These are phyloP conservation scores for Carassius auratus DNA, from an alignment of 2,113 vertebrate species.

Conservation along the genomic window DNA sequence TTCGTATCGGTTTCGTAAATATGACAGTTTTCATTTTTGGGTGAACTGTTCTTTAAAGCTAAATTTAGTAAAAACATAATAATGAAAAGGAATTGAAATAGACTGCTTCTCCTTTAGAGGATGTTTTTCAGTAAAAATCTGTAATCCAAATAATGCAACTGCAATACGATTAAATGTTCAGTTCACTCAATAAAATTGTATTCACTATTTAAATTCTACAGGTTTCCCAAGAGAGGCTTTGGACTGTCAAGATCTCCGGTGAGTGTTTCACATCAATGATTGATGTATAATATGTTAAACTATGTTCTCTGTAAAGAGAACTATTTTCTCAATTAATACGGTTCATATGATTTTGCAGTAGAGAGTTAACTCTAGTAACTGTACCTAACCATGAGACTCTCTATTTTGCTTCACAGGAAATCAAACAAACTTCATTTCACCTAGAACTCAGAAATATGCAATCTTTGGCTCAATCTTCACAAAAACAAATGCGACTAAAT, in stretches of 20 bases:
- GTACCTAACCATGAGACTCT: not conserved
- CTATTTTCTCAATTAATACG: too few relatives aligned
- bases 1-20: too few relatives aligned
- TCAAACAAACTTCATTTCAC: constrained; percentile 17
- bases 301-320: not conserved
- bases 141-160: not conserved
- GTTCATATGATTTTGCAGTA: too few relatives aligned
- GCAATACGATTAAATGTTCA: not conserved
- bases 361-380: too few relatives aligned
- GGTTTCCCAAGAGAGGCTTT: not conserved
- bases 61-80: not conserved
- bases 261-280: not conserved
- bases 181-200: not conserved
- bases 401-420: not conserved
- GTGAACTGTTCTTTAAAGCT: not conserved
- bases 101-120: not conserved
- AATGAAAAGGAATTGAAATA: not conserved
- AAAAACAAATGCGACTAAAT: rapidly evolving
- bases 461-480: constrained; percentile 28
- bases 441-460: constrained; percentile 15
- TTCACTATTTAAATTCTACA: not conserved
- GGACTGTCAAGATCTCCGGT: not conserved
- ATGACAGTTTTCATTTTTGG: too few relatives aligned
- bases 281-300: not conserved
- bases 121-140: not conserved